phyloP scores from a whole-genome alignment of 2,113 vertebrate genomes.

The Aegithalos caudatus region DNA sequence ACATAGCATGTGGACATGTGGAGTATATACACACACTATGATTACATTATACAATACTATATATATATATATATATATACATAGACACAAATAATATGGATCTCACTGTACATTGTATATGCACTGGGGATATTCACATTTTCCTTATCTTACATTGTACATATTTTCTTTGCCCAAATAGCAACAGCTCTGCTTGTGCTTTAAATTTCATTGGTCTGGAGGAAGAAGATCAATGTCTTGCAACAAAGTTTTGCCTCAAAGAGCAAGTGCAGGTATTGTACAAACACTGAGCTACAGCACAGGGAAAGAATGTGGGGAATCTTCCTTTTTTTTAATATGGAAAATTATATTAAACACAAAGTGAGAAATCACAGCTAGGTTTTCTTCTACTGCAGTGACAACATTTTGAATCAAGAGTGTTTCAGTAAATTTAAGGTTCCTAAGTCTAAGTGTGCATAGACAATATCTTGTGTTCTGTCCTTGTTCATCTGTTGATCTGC shows the following conservation, averaged over 20 bases:
- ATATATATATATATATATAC: constrained; percentile 30
- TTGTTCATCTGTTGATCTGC: background rate
- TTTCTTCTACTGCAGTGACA: background rate
- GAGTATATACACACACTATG: constrained; percentile 46
- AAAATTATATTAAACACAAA: background rate
- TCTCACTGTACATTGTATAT: constrained; percentile 25
- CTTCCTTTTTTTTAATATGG: background rate
- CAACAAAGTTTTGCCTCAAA: background rate
- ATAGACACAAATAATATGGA: background rate
- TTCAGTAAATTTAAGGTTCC: background rate
- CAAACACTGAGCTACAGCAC: background rate
- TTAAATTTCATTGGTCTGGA: constrained; percentile 20
- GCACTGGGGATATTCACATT: constrained; percentile 5
- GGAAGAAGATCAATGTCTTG: background rate
- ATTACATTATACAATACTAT: constrained; percentile 42
- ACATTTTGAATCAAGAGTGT: background rate
- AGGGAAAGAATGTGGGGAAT: background rate
- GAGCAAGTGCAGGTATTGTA: background rate
- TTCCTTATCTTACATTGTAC: background rate
- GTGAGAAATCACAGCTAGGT: background rate
- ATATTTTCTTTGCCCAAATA: background rate
- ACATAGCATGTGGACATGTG: background rate
- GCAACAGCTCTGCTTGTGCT: background rate
- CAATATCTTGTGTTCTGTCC: background rate
- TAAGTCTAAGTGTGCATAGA: background rate